Evolutionary conservation across 2,797 vertebrate species (phyloP), one percentile per base, ranked within the genome.

Genomic region (Esox masquinongy): DNA sequence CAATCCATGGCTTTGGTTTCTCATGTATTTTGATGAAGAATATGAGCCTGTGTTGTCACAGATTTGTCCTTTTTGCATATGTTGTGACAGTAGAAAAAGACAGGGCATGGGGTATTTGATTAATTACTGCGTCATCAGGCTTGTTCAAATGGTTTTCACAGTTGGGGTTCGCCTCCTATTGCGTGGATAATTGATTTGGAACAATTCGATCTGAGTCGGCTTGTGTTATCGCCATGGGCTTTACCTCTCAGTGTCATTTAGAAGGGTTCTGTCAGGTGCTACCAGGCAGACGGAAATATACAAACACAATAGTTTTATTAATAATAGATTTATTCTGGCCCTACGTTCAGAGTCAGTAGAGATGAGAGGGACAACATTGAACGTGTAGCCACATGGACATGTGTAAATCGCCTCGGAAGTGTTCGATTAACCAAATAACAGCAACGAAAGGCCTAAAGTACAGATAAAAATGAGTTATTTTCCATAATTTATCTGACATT

Each of bases 201-300:
- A 81, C 75, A 74, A 72, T 81, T 80, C 79, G 76, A 51, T 66
- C 75, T 75, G 43, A 86, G 89, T 91, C 89, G 88, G 83, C 74
- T 79, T 80, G 31, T 67, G 80, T 90, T 88, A 88, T 66, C 68
- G 74, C 80, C 85, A 47, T 83, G 83, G 68, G n/a, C 43, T 61
- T n/a, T 85, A 80, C 84, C 85, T 87, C 81, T 91, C 90, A 84
- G 15, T 67, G 75, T 80, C 83, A 87, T 75, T 90, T 85, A 89
- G 75, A 63, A 47, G 43, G 12, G 11, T 47, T 47, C 9, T 47
- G 43, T 47, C 43, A 47, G 43, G 43, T 47, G 43, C 43, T 12
- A 47, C 1, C 7, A 47, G 43, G 43, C 19, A 53, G 71, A 83
- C 79, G 82, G 73, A 61, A 7, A 80, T 73, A 73, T 24, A 15